phyloP scores from a whole-genome alignment of 2,113 vertebrate species.

The Rhineura floridana region DNA sequence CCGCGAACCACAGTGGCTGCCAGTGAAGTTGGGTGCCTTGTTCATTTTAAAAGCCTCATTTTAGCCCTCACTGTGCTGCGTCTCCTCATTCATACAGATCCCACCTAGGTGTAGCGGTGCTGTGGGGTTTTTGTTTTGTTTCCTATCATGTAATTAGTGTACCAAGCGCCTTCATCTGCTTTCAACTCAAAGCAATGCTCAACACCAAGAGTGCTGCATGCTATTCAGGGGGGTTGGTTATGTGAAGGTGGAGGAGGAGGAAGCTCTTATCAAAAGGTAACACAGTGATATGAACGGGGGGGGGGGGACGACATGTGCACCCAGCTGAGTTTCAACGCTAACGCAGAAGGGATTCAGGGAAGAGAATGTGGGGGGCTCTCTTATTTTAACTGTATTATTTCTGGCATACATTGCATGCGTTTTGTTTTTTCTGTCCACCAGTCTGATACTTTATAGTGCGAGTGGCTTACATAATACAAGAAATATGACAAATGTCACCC shows the following conservation, averaged over 20 bases:
- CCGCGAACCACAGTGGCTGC: not conserved
- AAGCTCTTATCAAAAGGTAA: not conserved
- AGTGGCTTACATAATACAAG: no score
- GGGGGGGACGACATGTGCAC: no score
- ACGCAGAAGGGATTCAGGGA: not conserved
- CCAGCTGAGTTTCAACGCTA: not conserved
- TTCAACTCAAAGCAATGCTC: not conserved
- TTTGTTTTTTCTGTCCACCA: no score
- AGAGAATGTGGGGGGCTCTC: not conserved
- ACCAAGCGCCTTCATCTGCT: not conserved
- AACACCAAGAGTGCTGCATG: not conserved
- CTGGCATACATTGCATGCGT: no score
- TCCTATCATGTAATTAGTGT: not conserved
- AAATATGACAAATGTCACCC: no score
- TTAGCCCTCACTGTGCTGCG: not conserved
- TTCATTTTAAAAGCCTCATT: conserved; percentile 41
- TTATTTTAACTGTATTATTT: no score
- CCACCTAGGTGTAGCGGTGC: no score
- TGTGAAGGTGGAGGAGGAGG: not conserved
- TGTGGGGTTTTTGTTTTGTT: not conserved
- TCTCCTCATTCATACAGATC: not conserved
- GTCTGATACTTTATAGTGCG: no score
- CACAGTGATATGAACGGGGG: not conserved
- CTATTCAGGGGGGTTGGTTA: not conserved
- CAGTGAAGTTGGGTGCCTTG: not conserved